Conservation (phyloP, 2,888 invertebrate genomes). For the Calameuta filiformis region DNA sequence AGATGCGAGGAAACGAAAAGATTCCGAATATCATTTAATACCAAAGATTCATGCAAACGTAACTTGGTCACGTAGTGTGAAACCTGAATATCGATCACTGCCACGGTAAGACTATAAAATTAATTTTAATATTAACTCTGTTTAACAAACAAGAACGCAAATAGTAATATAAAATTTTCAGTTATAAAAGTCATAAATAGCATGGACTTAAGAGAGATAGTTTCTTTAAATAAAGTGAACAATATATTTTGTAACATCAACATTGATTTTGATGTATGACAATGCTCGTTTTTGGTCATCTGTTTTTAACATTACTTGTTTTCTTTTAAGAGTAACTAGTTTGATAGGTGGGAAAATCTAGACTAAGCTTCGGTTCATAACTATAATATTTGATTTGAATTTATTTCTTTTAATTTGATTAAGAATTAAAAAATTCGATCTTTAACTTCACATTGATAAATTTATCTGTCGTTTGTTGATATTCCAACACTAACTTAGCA, state of each 20-base stretch:
- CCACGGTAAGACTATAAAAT: slow-evolving; percentile 68
- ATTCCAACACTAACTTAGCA: not conserved
- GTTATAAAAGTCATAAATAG: not conserved
- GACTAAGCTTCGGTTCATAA: no score
- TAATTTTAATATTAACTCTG: not conserved
- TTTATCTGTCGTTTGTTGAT: not conserved
- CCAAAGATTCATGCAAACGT: slow-evolving; percentile 76
- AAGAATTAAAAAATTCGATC: not conserved
- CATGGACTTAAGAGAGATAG: not conserved
- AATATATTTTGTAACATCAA: no score
- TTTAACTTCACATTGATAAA: not conserved
- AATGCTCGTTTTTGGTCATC: no score
- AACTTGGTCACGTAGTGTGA: slow-evolving; percentile 80
- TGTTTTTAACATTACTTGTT: no score
- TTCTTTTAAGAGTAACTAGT: no score
- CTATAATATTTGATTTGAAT: not conserved
- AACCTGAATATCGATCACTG: slow-evolving; percentile 76
- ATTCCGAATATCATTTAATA: slow-evolving; percentile 80
- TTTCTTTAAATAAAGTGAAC: not conserved
- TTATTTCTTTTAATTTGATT: no score
- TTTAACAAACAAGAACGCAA: not conserved
- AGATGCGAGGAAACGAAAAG: slow-evolving; percentile 75
- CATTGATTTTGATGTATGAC: no score
- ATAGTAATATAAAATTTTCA: not conserved
- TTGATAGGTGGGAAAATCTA: no score